phyloP scores from a whole-genome alignment of 2,113 vertebrate species.

The Labeo catla region DNA sequence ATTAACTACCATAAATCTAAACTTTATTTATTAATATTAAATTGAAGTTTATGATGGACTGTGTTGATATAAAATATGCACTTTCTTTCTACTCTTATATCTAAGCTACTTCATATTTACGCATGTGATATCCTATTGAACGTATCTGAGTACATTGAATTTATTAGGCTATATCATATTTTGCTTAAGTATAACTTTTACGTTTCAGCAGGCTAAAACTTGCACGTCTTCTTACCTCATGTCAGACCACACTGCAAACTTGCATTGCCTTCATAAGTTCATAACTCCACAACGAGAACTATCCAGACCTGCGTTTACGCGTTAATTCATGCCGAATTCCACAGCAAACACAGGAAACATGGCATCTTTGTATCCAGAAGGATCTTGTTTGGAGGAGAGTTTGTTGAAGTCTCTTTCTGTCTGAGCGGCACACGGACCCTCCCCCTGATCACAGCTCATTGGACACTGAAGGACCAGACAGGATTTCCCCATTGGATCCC shows the following conservation, averaged over 20 bases:
- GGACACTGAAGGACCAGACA: background rate
- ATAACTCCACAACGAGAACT: background rate
- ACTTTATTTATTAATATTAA: background rate
- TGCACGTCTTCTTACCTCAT: conserved; percentile 22
- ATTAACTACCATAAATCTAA: background rate
- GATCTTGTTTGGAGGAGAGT: conserved; percentile 30
- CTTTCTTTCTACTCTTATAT: background rate
- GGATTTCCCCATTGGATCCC: conserved; percentile 23
- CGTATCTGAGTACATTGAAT: background rate
- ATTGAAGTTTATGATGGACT: background rate
- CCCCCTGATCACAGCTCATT: conserved; percentile 34
- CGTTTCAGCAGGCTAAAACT: background rate
- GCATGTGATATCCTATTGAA: background rate
- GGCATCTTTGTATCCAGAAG: conserved; percentile 41
- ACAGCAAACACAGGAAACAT: background rate
- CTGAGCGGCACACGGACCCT: background rate
- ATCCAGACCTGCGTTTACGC: conserved; percentile 30
- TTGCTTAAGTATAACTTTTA: background rate
- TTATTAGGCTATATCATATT: background rate
- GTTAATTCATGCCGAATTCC: background rate
- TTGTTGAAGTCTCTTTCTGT: conserved; percentile 28
- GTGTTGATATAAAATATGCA: background rate
- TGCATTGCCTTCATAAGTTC: background rate
- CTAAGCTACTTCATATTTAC: background rate
- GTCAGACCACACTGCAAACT: background rate